Base-by-base conservation (phyloP, 92 coral and sea anemone species). In the Epizoanthus scotinus region DNA sequence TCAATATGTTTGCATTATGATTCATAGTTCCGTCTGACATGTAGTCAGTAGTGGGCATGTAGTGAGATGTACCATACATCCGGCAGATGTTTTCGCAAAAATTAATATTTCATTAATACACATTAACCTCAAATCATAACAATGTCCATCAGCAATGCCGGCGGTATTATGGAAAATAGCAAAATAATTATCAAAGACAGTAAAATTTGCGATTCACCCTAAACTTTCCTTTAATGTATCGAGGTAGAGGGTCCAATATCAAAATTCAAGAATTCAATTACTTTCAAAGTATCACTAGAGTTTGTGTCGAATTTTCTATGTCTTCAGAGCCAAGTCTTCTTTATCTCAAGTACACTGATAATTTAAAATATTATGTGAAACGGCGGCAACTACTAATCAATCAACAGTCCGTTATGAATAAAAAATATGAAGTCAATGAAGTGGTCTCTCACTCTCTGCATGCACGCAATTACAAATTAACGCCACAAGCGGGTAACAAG, bases 81-180 rank as follows among this genome's bases (percentile, higher is more conserved):
- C 38, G 52, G 50, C 71, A 67, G 17, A 44, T 68, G 73, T 68
- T 68, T 68, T 68, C 28, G 47, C 14, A 68, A 68, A 68, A 9
- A 14, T 68, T 68, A 68, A 68, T 68, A 68, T 68, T 68, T 68
- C 28, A 68, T 40, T 42, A 68, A 68, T 53, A 22, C 42, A 68
- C 73, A 12, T 55, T 38, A 25, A 68, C 56, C 73, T 25, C 7
- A 20, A 68, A 68, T 53, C 40, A 68, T 42, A 68, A 42, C 73
- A 68, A 21, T 42, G 52, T 22, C 55, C 9, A 17, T 19, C 27
- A 6, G 5, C 42, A 67, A 29, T 68, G 19, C 22, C 6, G 24
- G 25, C 56, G 22, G 26, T 68, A 68, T 38, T 42, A 44, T 14
- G n/a, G 26, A 42, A 68, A 40, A 68, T 42, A 19, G 1, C 27